A percentile compares a stretch with the other conserved stretches of the same genome.
Evolutionary conservation across 2,113 vertebrate species (phyloP).

Genomic region (Malurus cyaneus): DNA sequence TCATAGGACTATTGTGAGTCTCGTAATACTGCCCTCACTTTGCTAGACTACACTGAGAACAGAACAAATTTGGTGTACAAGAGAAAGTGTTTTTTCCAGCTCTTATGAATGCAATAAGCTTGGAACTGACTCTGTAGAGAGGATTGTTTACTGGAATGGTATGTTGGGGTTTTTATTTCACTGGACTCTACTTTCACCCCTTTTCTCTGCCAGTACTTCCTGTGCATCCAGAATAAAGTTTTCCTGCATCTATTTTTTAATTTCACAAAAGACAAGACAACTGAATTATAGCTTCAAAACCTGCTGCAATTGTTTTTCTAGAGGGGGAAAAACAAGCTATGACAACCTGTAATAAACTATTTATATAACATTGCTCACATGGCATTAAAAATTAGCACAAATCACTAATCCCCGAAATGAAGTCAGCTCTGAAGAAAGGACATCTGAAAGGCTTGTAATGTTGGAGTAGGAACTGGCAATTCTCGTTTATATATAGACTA

Average conservation of each 20-base stretch:
- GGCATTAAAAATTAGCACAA: neutral
- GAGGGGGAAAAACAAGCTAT: neutral
- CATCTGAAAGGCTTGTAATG: neutral
- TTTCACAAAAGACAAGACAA: neutral
- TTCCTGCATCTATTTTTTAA: neutral
- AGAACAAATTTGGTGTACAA: neutral
- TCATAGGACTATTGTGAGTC: accelerated
- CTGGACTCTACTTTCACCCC: neutral
- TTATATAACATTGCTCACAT: neutral
- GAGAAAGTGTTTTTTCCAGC: neutral
- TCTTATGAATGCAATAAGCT: neutral
- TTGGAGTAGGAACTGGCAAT: neutral
- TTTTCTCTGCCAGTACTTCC: neutral
- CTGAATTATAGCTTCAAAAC: neutral
- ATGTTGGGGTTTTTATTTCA: neutral
- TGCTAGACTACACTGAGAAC: neutral
- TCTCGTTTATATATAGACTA: neutral
- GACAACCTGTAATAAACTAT: neutral
- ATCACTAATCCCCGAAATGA: neutral
- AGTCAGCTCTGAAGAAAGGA: neutral
- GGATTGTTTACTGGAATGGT: neutral
- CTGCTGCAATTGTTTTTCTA: neutral
- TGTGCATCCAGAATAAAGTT: neutral
- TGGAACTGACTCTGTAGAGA: neutral
- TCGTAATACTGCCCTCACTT: neutral